A percentile compares a stretch with the other conserved stretches of the same genome.
Evolutionary conservation across 2,797 vertebrate species (phyloP).

Genomic region (Crocodylus rhombifer): DNA sequence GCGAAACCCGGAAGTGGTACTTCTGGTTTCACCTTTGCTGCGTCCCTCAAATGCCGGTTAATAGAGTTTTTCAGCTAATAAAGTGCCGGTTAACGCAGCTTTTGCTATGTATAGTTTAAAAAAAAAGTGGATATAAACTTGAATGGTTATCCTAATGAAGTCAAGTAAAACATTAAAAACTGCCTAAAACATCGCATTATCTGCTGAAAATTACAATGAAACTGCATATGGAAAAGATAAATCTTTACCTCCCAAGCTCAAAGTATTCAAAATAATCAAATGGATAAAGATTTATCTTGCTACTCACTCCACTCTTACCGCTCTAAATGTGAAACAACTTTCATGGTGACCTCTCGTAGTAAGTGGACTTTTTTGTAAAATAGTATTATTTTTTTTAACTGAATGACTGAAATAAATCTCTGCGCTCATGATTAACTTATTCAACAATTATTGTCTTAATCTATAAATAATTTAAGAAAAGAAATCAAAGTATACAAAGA

Average conservation of each 20-base stretch:
- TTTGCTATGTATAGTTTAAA: no score
- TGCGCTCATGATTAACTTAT: background rate
- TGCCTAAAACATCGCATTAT: background rate
- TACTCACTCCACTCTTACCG: background rate
- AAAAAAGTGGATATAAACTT: background rate
- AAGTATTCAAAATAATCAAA: background rate
- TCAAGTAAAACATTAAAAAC: background rate
- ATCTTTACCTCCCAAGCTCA: background rate
- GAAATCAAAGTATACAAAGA: background rate
- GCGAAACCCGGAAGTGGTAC: no score
- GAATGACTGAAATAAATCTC: background rate
- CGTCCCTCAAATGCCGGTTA: no score
- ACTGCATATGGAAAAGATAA: background rate
- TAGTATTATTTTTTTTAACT: constrained; percentile 21
- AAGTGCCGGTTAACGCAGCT: no score
- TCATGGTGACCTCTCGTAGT: constrained; percentile 37
- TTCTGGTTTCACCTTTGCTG: no score
- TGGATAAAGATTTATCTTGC: background rate
- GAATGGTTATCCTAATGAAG: background rate
- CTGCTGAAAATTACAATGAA: constrained; percentile 13
- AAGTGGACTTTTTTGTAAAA: constrained; percentile 56
- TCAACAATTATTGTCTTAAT: background rate
- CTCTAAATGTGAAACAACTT: background rate
- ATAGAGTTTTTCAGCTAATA: no score
- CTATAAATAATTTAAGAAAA: background rate